Evolutionary conservation across 2,113 vertebrate species (phyloP), one percentile per base, ranked within the genome.

Genomic region (Alethe diademata): DNA sequence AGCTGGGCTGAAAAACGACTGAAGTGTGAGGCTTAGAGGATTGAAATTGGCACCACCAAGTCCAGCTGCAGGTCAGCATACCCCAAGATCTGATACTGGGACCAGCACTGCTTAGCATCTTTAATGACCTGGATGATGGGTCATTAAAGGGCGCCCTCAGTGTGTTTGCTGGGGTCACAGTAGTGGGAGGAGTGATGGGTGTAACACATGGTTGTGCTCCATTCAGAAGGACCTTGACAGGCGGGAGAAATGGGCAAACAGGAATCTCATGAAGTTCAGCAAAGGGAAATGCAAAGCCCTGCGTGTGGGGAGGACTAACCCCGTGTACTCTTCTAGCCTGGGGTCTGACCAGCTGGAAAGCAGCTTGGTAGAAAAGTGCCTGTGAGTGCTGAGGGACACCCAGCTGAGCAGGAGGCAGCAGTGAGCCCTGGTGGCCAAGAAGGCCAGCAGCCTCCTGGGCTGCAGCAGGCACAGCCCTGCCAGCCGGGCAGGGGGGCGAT

Each of bases 81-180:
- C 14, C 23, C 3, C 22, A 14, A 0, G 0, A 0, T 1, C 11
- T 79, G 70, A 61, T 79, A 47, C 13, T 56, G 40, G 19, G 10
- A 61, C 66, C 40, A 38, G 5, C 29, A 43, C 26, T 28, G 17
- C 54, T 53, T 35, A 31, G 42, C 8, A 7, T 23, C 12, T 74
- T 78, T 35, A 38, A 19, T 38, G 17, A 70, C 20, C 12, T 42
- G 40, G 8, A 13, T 7, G 5, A 42, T 42, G 45, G 60, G 45
- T 35, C 19, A 10, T 35, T 35, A 35, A 33, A 36, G 25, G 4
- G 19, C 64, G 58, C 15, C 19, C 26, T 60, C 69, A 60, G 69
- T 28, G 9, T 53, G 20, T 89, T 67, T 82, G 38, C 70, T 61
- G 47, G n/a, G 74, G 53, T 25, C 25, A n/a, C n/a, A 25, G 0